These are phyloP conservation scores for Cephus sareptanus DNA, from an alignment of 2,888 invertebrate genomes.

Conservation along the genomic window DNA sequence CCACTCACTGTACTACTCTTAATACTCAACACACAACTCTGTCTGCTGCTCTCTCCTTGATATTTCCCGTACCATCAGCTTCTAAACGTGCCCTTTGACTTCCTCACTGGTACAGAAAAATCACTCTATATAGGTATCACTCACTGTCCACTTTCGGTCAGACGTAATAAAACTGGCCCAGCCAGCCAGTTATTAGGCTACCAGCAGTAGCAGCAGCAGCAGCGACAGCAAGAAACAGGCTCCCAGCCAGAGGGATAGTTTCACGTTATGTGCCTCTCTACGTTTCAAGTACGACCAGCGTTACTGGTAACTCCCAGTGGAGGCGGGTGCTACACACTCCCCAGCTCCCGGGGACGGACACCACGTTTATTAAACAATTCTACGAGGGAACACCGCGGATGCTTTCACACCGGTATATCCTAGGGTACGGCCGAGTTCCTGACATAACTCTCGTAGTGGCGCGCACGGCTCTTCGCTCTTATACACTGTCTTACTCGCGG, in stretches of 20 bases:
- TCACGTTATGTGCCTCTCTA: background rate
- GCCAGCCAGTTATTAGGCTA: background rate
- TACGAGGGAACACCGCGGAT: background rate
- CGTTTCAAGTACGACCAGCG: background rate
- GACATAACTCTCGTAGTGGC: slow-evolving; percentile 5
- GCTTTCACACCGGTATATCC: slow-evolving; percentile 1
- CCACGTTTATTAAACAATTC: background rate
- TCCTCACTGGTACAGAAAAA: background rate
- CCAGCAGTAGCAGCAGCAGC: background rate
- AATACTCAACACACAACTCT: background rate
- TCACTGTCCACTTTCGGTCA: background rate
- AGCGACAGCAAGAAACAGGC: background rate
- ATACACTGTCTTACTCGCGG: slow-evolving; percentile 4
- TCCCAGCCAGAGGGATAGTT: background rate
- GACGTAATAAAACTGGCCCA: background rate
- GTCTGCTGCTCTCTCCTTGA: background rate
- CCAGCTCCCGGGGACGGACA: background rate
- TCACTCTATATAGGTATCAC: background rate
- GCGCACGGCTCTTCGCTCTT: slow-evolving; percentile 5
- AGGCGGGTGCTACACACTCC: background rate
- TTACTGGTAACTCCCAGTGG: background rate
- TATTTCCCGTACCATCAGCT: background rate
- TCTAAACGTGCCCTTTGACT: background rate
- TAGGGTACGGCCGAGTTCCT: slow-evolving; percentile 1
- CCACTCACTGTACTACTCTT: slow-evolving; percentile 3